A percentile compares a stretch with the other conserved stretches of the same genome.
These are phyloP conservation scores for Drusus annulatus DNA, from an alignment of 1,140 invertebrate species.

Conservation along the genomic window DNA sequence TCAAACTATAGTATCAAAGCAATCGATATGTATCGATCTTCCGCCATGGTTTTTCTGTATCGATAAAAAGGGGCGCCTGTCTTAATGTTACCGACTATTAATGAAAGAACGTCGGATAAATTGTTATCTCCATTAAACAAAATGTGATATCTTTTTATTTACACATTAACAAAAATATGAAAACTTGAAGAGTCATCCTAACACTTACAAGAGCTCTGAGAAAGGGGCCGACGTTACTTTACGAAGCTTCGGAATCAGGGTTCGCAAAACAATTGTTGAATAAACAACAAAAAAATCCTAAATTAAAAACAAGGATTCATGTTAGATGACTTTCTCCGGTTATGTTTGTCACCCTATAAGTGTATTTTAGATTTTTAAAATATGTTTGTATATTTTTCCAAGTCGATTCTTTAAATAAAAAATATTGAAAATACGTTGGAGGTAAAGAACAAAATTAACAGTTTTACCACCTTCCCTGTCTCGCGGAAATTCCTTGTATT, in stretches of 20 bases:
- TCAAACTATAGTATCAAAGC: not conserved
- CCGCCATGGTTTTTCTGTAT: not conserved
- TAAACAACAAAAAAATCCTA: too few relatives aligned
- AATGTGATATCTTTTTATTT: constrained; percentile 60
- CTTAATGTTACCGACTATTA: constrained; percentile 40
- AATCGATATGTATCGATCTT: constrained; percentile 18
- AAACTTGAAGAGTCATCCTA: constrained; percentile 55
- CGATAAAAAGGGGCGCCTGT: constrained; percentile 35
- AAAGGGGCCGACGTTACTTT: constrained; percentile 29
- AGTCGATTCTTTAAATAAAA: too few relatives aligned
- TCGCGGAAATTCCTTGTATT: too few relatives aligned
- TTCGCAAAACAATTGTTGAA: not conserved
- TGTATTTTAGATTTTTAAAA: too few relatives aligned
- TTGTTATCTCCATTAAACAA: constrained; percentile 60
- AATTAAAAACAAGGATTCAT: too few relatives aligned
- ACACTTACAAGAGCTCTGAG: constrained; percentile 54
- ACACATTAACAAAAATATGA: constrained; percentile 60
- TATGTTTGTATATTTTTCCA: too few relatives aligned
- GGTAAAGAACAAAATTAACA: too few relatives aligned
- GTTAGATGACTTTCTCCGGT: too few relatives aligned
- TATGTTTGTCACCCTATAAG: too few relatives aligned
- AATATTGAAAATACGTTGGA: too few relatives aligned
- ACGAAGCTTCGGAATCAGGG: constrained; percentile 5
- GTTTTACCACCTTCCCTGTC: too few relatives aligned
- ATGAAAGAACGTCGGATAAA: constrained; percentile 57